Evolutionary conservation across 2,888 invertebrate species (phyloP).

Genomic region (Neoitamus cyanurus): DNA sequence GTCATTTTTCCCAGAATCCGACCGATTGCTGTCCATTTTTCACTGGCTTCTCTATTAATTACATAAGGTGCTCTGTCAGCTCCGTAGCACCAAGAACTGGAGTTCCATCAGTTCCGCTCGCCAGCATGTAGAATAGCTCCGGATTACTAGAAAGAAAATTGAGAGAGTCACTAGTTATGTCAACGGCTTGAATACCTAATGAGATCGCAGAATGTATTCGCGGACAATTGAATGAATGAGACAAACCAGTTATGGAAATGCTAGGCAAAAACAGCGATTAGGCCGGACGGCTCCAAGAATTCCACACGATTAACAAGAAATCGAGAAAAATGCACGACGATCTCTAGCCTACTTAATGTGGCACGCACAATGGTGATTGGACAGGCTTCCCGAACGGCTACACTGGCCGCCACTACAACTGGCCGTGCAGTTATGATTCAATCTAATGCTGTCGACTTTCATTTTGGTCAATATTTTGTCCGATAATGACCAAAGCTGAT

Average conservation of each 20-base stretch:
- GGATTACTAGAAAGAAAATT: slow-evolving; percentile 6
- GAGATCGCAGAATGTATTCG: slow-evolving; percentile 10
- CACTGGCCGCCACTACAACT: neutral
- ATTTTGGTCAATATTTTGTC: slow-evolving; percentile 3
- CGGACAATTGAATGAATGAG: slow-evolving; percentile 25
- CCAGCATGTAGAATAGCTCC: neutral
- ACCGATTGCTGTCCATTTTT: slow-evolving; percentile 28
- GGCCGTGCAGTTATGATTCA: neutral
- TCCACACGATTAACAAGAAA: neutral
- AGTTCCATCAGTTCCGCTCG: neutral
- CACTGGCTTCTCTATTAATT: neutral
- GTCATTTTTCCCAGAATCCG: slow-evolving; percentile 49
- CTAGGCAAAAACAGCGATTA: neutral
- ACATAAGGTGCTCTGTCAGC: neutral
- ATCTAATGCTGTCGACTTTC: neutral
- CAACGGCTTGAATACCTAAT: slow-evolving; percentile 2
- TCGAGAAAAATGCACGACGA: neutral
- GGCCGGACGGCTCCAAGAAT: neutral
- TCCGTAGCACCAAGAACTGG: neutral
- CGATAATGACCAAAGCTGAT: neutral
- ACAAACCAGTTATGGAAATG: slow-evolving; percentile 20
- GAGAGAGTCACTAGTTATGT: slow-evolving; percentile 22
- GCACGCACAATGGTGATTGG: neutral
- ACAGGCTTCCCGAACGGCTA: neutral
- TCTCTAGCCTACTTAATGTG: slow-evolving; percentile 17